A percentile compares a stretch with the other conserved stretches of the same genome.
phyloP scores from a whole-genome alignment of 2,797 vertebrate species.

The Acrossocheilus wenchowensis region DNA sequence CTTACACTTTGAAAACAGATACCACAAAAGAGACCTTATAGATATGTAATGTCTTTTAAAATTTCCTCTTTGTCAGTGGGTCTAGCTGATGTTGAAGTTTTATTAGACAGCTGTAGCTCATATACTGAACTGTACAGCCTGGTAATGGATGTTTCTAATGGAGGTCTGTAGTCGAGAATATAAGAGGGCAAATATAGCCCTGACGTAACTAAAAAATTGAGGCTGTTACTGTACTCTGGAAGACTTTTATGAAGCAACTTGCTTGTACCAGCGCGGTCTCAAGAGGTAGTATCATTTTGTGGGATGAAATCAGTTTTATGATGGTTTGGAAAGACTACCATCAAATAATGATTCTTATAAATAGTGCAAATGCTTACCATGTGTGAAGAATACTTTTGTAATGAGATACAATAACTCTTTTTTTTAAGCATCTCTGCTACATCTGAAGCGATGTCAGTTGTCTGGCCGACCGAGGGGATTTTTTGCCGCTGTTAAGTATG shows the following conservation, averaged over 20 bases:
- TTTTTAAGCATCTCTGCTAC: slow-evolving; percentile 11
- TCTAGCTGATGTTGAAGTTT: slow-evolving; percentile 68
- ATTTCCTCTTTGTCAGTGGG: slow-evolving; percentile 30
- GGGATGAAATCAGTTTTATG: slow-evolving; percentile 20
- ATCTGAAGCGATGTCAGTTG: slow-evolving; percentile 29
- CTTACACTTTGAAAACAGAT: neutral
- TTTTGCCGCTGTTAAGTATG: slow-evolving; percentile 15
- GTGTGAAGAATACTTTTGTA: slow-evolving; percentile 31
- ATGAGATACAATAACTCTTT: slow-evolving; percentile 33
- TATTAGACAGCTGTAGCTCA: slow-evolving; percentile 74
- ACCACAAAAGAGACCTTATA: neutral
- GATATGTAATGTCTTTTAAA: slow-evolving; percentile 20
- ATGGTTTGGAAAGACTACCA: neutral
- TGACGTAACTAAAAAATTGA: neutral
- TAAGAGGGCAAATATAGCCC: neutral
- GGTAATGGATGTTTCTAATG: slow-evolving; percentile 24
- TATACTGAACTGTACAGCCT: slow-evolving; percentile 52
- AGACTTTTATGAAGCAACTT: slow-evolving; percentile 34
- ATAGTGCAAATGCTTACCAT: slow-evolving; percentile 43
- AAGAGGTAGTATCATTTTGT: slow-evolving; percentile 19
- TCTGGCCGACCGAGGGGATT: slow-evolving; percentile 18
- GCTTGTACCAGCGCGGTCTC: neutral
- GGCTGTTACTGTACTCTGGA: slow-evolving; percentile 18
- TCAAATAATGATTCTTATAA: slow-evolving; percentile 31
- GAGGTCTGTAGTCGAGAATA: slow-evolving; percentile 16